Evolutionary conservation across 2,797 vertebrate genomes (phyloP).

Genomic region (Leptatherina wallacei): DNA sequence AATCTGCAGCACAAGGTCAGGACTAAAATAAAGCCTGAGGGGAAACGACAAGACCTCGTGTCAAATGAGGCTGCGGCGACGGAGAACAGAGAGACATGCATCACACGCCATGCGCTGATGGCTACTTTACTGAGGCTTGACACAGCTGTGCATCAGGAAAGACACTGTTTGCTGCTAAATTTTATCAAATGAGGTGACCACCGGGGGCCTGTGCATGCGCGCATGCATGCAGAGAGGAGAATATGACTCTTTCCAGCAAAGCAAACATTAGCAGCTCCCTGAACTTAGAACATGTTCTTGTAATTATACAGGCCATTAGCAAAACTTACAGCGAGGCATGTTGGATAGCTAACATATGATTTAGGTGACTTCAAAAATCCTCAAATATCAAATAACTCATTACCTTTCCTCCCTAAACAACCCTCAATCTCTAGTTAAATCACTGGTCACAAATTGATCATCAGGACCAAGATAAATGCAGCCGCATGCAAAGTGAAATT

Average conservation of each 20-base stretch:
- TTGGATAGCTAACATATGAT: slow-evolving; percentile 30
- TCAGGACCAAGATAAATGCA: slow-evolving; percentile 41
- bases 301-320: slow-evolving; percentile 31
- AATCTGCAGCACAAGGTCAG: slow-evolving; percentile 37
- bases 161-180: slow-evolving; percentile 18
- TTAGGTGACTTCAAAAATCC: slow-evolving; percentile 37
- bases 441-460: slow-evolving; percentile 54
- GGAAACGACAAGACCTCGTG: slow-evolving; percentile 18
- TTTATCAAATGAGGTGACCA: slow-evolving; percentile 32
- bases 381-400: slow-evolving; percentile 54
- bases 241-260: slow-evolving; percentile 4
- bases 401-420: slow-evolving; percentile 28
- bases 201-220: slow-evolving; percentile 4
- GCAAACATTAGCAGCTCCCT: slow-evolving; percentile 22
- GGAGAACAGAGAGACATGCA: neutral
- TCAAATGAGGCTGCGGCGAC: slow-evolving; percentile 17
- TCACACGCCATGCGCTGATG: slow-evolving; percentile 25
- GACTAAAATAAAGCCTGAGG: slow-evolving; percentile 23
- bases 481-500: slow-evolving; percentile 32
- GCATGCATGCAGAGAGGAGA: neutral
- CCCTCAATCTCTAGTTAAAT: slow-evolving; percentile 20
- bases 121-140: slow-evolving; percentile 21
- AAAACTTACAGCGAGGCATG: slow-evolving; percentile 7
- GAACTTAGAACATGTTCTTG: slow-evolving; percentile 18
- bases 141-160: slow-evolving; percentile 23